Evolutionary conservation across 1,140 invertebrate genomes (phyloP), one percentile per base, ranked within the genome.

Genomic region (Scaptomyza hsui): DNA sequence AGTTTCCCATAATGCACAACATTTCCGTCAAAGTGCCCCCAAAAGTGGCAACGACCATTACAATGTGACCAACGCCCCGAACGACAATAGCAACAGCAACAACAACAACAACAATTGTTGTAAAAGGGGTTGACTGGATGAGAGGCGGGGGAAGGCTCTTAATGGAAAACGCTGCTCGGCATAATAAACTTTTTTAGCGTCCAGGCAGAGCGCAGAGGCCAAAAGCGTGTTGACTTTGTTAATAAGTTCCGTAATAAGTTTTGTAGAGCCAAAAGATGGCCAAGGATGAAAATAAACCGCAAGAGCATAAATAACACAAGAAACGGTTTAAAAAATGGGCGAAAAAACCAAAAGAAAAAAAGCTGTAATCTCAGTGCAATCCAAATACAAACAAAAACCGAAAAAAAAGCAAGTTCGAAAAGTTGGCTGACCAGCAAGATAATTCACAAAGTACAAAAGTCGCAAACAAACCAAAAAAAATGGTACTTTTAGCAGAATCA

Each of bases 191-290:
- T 77, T 81, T 21, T 42, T 37, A 29, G 26, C 21, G 44, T 15
- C 42, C 24, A 60, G 47, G 4, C 12, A 29, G 26, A 29, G 26
- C 4, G 24, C 41, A 49, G 41, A 59, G 69, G 72, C 52, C 65
- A 59, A 62, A 68, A 72, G 71, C 71, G 82, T 88, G 82, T 82
- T 82, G 82, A 88, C 82, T 88, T 88, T 88, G 82, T 82, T 88
- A 88, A 88, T 88, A 88, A 88, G 82, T 88, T 88, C 68, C 61
- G 72, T 88, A 82, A 88, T 88, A 88, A 88, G 78, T 88, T 82
- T 70, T 69, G 45, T 12, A 44, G 13, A 41, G 35, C 47, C 41
- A 76, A 76, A 48, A 61, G 35, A 76, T 73, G 63, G 67, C 47
- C 63, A 72, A 48, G 61, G 52, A 57, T 80, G 60, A 52, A 67